Conservation (phyloP, 2,888 invertebrate species). For the Agrochola macilenta region DNA sequence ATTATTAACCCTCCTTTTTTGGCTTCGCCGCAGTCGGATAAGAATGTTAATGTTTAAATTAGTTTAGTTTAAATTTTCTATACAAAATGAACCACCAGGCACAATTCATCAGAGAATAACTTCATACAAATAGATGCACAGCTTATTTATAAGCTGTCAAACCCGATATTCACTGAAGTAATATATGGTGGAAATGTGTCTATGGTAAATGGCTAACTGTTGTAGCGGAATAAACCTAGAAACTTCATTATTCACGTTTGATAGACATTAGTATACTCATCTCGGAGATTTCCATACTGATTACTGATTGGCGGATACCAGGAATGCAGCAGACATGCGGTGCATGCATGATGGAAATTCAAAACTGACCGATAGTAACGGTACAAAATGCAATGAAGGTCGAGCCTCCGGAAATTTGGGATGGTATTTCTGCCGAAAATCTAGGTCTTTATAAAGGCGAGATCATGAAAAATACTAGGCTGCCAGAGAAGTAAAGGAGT, state of each 20-base stretch:
- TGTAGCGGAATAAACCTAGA: slow-evolving; percentile 40
- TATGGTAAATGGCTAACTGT: background rate
- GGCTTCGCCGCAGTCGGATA: no score
- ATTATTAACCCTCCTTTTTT: no score
- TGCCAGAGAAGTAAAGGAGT: background rate
- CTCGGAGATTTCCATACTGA: slow-evolving; percentile 46
- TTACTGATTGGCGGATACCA: slow-evolving; percentile 22
- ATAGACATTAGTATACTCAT: slow-evolving; percentile 10
- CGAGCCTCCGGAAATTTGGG: background rate
- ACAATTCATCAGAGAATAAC: background rate
- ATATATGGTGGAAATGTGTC: slow-evolving; percentile 10
- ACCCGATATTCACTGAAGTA: slow-evolving; percentile 10
- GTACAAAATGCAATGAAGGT: no score
- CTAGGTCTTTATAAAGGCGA: no score
- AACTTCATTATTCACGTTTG: slow-evolving; percentile 14
- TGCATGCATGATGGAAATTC: background rate
- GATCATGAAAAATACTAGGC: background rate
- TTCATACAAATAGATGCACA: background rate
- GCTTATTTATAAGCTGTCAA: slow-evolving; percentile 24
- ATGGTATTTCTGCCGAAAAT: background rate
- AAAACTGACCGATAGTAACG: background rate
- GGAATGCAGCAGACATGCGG: slow-evolving; percentile 9
- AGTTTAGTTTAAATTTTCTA: no score
- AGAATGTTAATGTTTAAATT: no score
- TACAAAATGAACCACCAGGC: background rate